Base-by-base conservation (phyloP, 2,888 invertebrate species). In the Netelia inedita region DNA sequence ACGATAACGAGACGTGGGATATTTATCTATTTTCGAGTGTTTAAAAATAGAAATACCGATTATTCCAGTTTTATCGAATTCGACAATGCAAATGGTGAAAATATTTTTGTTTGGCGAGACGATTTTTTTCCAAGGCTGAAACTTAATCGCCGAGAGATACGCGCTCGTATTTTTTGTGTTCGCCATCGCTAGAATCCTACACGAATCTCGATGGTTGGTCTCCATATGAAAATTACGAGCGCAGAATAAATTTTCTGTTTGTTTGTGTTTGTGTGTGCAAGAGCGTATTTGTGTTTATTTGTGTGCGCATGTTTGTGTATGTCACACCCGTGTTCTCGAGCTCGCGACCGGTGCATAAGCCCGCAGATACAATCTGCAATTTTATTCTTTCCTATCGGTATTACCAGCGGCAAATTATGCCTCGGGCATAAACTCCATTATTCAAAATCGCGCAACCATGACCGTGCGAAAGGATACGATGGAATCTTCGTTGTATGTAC, bases 401-500 rank as follows among this genome's bases (percentile, higher is more conserved):
- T 55, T 35, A 71, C 16, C 69, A 53, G 16, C 8, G 35, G 57
- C 57, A 57, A 57, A 21, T 72, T 57, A 72, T 57, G 43, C 43
- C 9, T 35, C 72, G 72, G 21, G 43, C 41, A 41, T 57, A 57
- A 72, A 72, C 19, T 59, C 57, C 43, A 72, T 72, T 72, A 72
- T 72, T 72, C 57, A 72, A 57, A 72, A 72, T 41, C 72, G 57
- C 41, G 57, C 72, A 59, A 72, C 43, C 72, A 59, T 72, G 55
- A 72, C 72, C 72, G 72, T 59, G 72, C 57, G 57, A 57, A 59
- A 57, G 57, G 57, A 28, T 69, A 69, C 28, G 35, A 55, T 53
- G 53, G n/a, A 41, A 65, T 65, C 41, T 65, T 65, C 16, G 9
- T 1, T 43, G 19, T 65, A 19, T 43, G 16, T 16, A 65, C 43